Conservation (phyloP, 2,888 invertebrate genomes). For the Sphaeridia pumilis region DNA sequence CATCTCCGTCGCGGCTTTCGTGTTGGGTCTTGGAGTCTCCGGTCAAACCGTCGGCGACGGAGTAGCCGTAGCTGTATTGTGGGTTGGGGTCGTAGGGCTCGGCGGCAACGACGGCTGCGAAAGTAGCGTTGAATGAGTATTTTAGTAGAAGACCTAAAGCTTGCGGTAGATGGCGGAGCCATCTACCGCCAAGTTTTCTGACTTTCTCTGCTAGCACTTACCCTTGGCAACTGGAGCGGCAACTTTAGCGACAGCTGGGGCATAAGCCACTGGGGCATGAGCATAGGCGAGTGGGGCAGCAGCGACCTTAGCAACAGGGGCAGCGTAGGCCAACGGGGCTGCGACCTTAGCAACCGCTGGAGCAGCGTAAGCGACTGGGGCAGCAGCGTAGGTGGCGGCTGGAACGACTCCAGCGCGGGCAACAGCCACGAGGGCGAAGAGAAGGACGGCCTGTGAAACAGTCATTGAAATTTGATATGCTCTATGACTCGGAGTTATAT, state of each 20-base stretch:
- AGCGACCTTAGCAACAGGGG: not conserved
- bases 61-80: slow-evolving; percentile 22
- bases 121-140: not conserved
- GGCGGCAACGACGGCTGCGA: not conserved
- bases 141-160: too few species aligned
- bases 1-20: slow-evolving; percentile 11
- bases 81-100: slow-evolving; percentile 24
- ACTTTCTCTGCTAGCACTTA: not conserved
- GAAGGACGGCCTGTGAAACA: not conserved
- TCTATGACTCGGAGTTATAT: too few species aligned
- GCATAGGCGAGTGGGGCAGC: slow-evolving; percentile 2
- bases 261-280: not conserved
- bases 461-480: not conserved
- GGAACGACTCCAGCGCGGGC: not conserved
- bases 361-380: not conserved
- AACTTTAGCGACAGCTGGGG: slow-evolving; percentile 4
- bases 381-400: not conserved
- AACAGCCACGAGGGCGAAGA: not conserved
- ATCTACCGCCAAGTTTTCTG: not conserved
- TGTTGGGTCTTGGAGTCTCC: slow-evolving; percentile 16
- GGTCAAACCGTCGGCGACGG: slow-evolving; percentile 18
- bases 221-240: slow-evolving; percentile 1
- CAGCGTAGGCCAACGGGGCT: slow-evolving; percentile 1
- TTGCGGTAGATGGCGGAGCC: not conserved
- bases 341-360: too few species aligned